Conservation (phyloP, 2,888 invertebrate genomes). For the Callyntrura sp. region DNA sequence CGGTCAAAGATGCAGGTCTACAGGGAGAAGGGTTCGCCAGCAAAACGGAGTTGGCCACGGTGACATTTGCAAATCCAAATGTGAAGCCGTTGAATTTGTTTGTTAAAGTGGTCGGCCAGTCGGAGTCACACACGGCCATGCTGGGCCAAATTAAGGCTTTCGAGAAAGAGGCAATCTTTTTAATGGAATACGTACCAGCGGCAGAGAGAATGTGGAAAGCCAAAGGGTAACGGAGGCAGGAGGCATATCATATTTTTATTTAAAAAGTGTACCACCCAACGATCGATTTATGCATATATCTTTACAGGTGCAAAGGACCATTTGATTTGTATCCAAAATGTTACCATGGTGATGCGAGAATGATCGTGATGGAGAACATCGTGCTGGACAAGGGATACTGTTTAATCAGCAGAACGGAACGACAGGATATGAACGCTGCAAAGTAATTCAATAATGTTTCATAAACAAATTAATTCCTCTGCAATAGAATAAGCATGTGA, state of each 20-base stretch:
- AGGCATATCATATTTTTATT: neutral
- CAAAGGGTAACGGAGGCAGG: conserved; percentile 57
- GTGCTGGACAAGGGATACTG: conserved; percentile 48
- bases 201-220: conserved; percentile 63
- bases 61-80: conserved; percentile 51
- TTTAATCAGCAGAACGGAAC: conserved; percentile 47
- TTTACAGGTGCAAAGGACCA: neutral
- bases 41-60: conserved; percentile 18
- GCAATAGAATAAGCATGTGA: too few species aligned
- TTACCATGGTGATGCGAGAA: conserved; percentile 66
- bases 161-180: conserved; percentile 67
- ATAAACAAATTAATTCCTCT: too few species aligned
- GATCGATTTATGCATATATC: neutral
- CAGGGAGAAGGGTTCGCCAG: conserved; percentile 65
- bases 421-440: conserved; percentile 71
- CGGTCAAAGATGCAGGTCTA: conserved; percentile 51
- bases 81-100: conserved; percentile 61
- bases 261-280: neutral
- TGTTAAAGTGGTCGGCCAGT: conserved; percentile 26
- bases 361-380: conserved; percentile 76
- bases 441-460: conserved; percentile 1
- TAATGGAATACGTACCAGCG: conserved; percentile 44
- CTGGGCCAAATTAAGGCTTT: conserved; percentile 57
- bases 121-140: conserved; percentile 11
- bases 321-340: conserved; percentile 73